phyloP scores from a whole-genome alignment of 37 sponge, comb jelly and placozoan genomes.

The Theonella swinhoei region DNA sequence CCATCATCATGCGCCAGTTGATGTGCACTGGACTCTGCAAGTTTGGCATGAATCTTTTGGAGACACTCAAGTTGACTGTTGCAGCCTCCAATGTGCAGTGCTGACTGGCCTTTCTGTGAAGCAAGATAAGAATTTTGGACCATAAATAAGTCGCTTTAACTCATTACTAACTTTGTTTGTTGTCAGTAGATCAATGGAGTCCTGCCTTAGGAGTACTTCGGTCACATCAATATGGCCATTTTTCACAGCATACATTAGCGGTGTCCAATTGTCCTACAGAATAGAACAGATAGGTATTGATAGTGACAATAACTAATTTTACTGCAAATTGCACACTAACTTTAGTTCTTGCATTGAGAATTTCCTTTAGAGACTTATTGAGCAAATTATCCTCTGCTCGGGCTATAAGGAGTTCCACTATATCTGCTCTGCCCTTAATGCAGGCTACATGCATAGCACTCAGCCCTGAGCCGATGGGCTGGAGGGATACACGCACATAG shows the following conservation, averaged over 20 bases:
- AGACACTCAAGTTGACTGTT: conserved; percentile 25
- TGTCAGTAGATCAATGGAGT: background rate
- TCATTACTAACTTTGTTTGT: background rate
- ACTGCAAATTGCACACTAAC: background rate
- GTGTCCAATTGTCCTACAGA: conserved; percentile 20
- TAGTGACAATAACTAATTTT: background rate
- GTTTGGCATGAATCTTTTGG: conserved; percentile 3
- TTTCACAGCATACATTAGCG: conserved; percentile 45
- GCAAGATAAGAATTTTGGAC: background rate
- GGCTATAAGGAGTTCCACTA: background rate
- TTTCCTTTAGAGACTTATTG: background rate
- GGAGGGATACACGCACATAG: no score
- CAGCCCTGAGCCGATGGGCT: conserved; percentile 23
- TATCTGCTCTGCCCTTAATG: background rate
- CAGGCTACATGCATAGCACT: conserved; percentile 12
- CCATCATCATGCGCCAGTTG: background rate
- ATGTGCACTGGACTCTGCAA: background rate
- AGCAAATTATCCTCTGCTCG: background rate
- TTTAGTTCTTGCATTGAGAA: background rate
- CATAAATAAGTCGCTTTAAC: background rate
- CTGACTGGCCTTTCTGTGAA: conserved; percentile 26
- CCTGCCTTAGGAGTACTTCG: background rate
- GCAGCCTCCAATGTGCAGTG: conserved; percentile 10
- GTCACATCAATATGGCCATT: conserved; percentile 1
- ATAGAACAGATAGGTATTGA: background rate